These are phyloP conservation scores for Pseudopodoces humilis DNA, from an alignment of 2,113 vertebrate species.

Conservation along the genomic window DNA sequence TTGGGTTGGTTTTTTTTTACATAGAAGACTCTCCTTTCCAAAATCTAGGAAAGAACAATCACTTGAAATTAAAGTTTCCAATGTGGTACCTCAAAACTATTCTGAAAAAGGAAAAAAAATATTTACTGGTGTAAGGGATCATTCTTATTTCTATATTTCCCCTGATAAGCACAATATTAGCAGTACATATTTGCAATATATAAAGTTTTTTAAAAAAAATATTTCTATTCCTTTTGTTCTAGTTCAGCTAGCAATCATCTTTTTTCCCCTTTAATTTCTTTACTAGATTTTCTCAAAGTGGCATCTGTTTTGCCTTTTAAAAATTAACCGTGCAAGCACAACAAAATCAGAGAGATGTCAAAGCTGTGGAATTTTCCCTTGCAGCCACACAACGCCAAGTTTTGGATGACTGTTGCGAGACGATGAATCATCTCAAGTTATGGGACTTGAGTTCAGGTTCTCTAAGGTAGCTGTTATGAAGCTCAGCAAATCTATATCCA, in stretches of 20 bases:
- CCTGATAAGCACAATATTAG: not conserved
- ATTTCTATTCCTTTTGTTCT: not conserved
- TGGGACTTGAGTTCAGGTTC: slow-evolving; percentile 11
- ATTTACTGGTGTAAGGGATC: not conserved
- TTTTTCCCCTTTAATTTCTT: not conserved
- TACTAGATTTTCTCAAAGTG: slow-evolving; percentile 36
- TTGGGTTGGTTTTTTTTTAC: not conserved
- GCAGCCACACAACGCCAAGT: slow-evolving; percentile 7
- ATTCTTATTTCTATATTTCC: not conserved
- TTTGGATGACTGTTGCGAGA: not conserved
- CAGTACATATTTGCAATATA: not conserved
- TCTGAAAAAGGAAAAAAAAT: not conserved
- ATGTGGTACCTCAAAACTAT: not conserved
- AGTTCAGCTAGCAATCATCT: not conserved
- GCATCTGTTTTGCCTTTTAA: slow-evolving; percentile 56
- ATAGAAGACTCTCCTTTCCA: not conserved
- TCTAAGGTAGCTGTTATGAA: not conserved
- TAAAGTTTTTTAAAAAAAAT: rapidly evolving
- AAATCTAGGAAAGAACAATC: not conserved
- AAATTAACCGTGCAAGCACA: slow-evolving; percentile 64
- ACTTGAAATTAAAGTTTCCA: not conserved
- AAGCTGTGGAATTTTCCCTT: slow-evolving; percentile 62
- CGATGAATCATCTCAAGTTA: slow-evolving; percentile 14
- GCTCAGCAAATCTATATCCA: slow-evolving; percentile 9
- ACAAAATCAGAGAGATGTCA: slow-evolving; percentile 56